Evolutionary conservation across 2,888 invertebrate species (phyloP).

Genomic region (Therioaphis trifolii): DNA sequence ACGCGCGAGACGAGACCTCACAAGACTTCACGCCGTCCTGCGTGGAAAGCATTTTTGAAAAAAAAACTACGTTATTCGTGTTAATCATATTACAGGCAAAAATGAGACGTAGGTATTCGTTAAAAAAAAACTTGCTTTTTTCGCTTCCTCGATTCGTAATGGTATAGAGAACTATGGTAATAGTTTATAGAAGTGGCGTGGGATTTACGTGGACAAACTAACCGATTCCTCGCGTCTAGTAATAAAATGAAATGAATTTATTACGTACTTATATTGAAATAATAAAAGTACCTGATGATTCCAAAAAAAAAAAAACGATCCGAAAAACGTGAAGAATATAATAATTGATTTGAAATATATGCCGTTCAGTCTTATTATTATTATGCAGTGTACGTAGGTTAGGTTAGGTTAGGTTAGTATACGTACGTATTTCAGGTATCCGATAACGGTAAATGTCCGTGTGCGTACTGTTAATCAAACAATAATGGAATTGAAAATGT

Average conservation of each 20-base stretch:
- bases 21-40: not conserved
- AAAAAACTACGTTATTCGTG: not conserved
- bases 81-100: constrained; percentile 3
- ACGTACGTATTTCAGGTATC: too few species aligned
- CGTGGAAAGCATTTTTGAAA: not conserved
- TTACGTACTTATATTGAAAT: not conserved
- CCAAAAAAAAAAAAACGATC: not conserved
- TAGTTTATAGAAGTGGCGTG: too few species aligned
- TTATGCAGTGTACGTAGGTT: too few species aligned
- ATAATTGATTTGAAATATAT: too few species aligned
- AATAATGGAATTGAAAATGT: too few species aligned
- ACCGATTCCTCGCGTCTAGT: not conserved
- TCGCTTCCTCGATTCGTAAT: not conserved
- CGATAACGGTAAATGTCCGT: too few species aligned
- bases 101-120: not conserved
- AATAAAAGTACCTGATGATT: not conserved
- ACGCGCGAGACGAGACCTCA: not conserved
- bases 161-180: not conserved
- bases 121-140: not conserved
- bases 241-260: not conserved
- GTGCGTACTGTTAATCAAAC: too few species aligned
- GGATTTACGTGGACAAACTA: not conserved
- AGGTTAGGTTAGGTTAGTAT: too few species aligned
- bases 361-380: too few species aligned
- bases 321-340: not conserved